Evolutionary conservation across 2,797 vertebrate species (phyloP).

Genomic region (Protonibea diacanthus): DNA sequence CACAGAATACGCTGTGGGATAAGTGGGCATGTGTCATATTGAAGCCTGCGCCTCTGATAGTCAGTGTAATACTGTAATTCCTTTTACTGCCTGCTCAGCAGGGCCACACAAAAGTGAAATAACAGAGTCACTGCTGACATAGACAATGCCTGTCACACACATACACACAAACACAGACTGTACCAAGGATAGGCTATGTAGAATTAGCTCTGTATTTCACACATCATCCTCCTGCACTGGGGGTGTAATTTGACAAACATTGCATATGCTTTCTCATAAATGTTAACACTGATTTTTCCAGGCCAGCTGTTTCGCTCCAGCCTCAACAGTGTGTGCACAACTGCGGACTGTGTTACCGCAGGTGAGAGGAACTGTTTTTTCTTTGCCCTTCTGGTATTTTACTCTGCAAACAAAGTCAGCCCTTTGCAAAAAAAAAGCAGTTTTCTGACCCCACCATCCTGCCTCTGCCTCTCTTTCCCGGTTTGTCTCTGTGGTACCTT

Average conservation of each 20-base stretch:
- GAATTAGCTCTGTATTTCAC: slow-evolving; percentile 16
- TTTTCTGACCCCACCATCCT: neutral
- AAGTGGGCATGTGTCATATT: slow-evolving; percentile 43
- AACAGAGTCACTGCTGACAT: slow-evolving; percentile 68
- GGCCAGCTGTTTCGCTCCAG: slow-evolving; percentile 77
- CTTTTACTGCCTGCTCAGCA: slow-evolving; percentile 72
- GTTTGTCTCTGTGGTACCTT: neutral
- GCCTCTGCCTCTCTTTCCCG: slow-evolving; percentile 1
- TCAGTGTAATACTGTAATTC: slow-evolving; percentile 53
- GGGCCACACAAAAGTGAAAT: slow-evolving; percentile 66
- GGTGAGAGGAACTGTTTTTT: slow-evolving; percentile 81
- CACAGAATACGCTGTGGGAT: slow-evolving; percentile 2
- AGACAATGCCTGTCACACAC: slow-evolving; percentile 40
- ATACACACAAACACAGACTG: slow-evolving; percentile 18
- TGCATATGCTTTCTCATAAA: slow-evolving; percentile 34
- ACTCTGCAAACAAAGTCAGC: slow-evolving; percentile 27
- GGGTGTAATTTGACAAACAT: slow-evolving; percentile 24
- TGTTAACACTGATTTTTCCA: slow-evolving; percentile 70
- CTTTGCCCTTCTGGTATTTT: slow-evolving; percentile 26
- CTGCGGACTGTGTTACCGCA: slow-evolving; percentile 92
- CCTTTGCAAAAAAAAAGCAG: neutral
- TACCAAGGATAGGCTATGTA: slow-evolving; percentile 8
- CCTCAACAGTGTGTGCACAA: slow-evolving; percentile 85
- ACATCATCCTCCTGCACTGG: slow-evolving; percentile 30
- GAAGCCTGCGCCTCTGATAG: slow-evolving; percentile 34